Evolutionary conservation across 2,113 vertebrate species (phyloP), one percentile per base, ranked within the genome.

Genomic region (Brachyhypopomus gauderio): DNA sequence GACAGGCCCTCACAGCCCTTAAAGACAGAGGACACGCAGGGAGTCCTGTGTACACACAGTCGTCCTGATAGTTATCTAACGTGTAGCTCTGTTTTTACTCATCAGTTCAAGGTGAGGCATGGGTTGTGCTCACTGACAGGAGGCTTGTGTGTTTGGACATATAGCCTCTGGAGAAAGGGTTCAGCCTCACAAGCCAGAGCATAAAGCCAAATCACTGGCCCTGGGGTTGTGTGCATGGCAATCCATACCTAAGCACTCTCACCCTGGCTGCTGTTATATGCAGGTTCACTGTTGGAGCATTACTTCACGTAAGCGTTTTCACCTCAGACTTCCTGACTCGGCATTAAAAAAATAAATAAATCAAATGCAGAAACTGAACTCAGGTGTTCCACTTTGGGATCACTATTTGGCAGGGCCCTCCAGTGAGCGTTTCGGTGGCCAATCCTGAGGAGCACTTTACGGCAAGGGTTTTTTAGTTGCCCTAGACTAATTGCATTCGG

Each of bases 31-130:
- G 80, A 75, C 75, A 22, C 22, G 17, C 2, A 74, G 58, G 62
- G 77, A 66, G 27, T 20, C 58, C 38, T 11, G 23, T 56, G 23
- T 52, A 22, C 34, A 27, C 73, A 38, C 2, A 6, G 27, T 79
- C 82, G 87, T 88, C 89, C 92, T 90, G 87, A 91, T 92, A 92
- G 86, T 93, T 93, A 93, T 92, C 93, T 93, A 93, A 93, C 90
- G 89, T 92, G 91, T 88, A 52, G 45, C 45, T 52, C 1, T 14
- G 45, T 52, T 52, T 52, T 52, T 52, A 91, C 89, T 89, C 91
- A 89, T 93, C 88, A 91, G 93, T 93, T 82, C 70, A 19, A 66
- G 45, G 63, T 11, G 11, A 85, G 76, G 59, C 85, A 90, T 92
- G 92, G 90, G 92, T 93, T 83, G 72, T 81, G 84, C 88, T 89